phyloP scores from a whole-genome alignment of 2,888 invertebrate genomes.

The Volucella inflata region DNA sequence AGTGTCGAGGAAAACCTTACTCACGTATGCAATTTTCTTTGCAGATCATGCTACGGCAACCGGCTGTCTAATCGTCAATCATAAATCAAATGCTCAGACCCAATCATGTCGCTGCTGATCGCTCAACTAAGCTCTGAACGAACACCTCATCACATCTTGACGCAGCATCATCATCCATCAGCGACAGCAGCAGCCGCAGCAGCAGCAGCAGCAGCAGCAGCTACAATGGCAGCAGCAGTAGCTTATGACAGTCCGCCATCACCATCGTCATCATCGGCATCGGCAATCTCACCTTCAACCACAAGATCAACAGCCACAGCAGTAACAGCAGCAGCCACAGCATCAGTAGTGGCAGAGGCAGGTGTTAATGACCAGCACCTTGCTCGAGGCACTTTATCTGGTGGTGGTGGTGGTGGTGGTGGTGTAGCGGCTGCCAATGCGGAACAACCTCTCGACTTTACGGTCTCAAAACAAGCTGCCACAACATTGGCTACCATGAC shows the following conservation, averaged over 20 bases:
- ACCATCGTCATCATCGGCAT: conserved; percentile 66
- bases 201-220: conserved; percentile 57
- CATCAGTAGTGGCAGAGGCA: conserved; percentile 74
- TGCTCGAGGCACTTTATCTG: conserved; percentile 46
- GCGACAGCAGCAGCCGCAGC: conserved; percentile 65
- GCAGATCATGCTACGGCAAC: conserved; percentile 52
- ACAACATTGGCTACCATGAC: conserved; percentile 50
- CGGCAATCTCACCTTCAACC: conserved; percentile 70
- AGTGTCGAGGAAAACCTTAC: neutral
- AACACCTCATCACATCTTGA: conserved; percentile 75
- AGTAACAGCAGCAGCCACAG: conserved; percentile 65
- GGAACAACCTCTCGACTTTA: conserved; percentile 77
- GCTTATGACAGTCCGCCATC: conserved; percentile 75
- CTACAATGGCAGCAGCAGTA: conserved; percentile 38
- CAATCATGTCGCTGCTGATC: conserved; percentile 75
- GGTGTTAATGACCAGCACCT: conserved; percentile 82
- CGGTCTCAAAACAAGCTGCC: conserved; percentile 60
- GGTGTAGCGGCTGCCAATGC: conserved; percentile 78
- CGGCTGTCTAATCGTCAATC: conserved; percentile 72
- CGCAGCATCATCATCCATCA: conserved; percentile 78
- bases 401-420: neutral
- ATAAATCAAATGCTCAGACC: conserved; percentile 75
- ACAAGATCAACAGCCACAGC: conserved; percentile 73
- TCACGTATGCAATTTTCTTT: conserved; percentile 39
- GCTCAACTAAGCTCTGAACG: conserved; percentile 75